A percentile compares a stretch with the other conserved stretches of the same genome.
Evolutionary conservation across 2,797 vertebrate species (phyloP).

Genomic region (Xenentodon cancila): DNA sequence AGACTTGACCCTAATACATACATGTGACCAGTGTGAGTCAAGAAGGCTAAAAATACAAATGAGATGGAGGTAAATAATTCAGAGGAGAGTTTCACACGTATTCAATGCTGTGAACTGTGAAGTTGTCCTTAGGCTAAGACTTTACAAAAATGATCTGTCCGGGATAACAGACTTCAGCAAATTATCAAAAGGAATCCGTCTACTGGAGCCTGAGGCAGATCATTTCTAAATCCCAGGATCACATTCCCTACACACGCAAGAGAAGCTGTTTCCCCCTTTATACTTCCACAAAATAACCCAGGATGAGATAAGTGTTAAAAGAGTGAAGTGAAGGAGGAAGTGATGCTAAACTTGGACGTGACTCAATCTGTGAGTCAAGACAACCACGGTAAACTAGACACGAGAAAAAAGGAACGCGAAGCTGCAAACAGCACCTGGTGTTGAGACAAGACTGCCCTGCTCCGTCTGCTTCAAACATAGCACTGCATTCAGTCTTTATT

Average conservation of each 20-base stretch:
- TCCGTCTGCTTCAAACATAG: conserved; percentile 1
- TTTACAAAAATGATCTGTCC: too few relatives aligned
- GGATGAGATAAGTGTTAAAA: conserved; percentile 8
- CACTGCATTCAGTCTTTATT: not conserved
- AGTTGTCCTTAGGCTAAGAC: too few relatives aligned
- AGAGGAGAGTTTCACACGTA: too few relatives aligned
- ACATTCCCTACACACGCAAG: conserved; percentile 20
- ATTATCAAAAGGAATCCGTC: too few relatives aligned
- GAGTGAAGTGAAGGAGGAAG: conserved; percentile 24
- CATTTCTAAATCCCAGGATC: conserved; percentile 15
- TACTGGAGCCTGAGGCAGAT: too few relatives aligned
- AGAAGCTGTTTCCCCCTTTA: conserved; percentile 2
- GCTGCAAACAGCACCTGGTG: not conserved
- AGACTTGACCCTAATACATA: not conserved
- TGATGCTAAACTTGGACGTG: conserved; percentile 35
- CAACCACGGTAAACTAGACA: conserved; percentile 1
- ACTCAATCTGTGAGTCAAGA: conserved; percentile 35
- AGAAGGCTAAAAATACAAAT: too few relatives aligned
- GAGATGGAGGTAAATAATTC: too few relatives aligned
- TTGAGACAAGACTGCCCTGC: not conserved
- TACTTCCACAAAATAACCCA: conserved; percentile 15
- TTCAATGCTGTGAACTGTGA: too few relatives aligned
- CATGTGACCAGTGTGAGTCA: too few relatives aligned
- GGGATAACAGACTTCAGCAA: too few relatives aligned
- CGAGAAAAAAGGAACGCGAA: conserved; percentile 3